These are phyloP conservation scores for Notospermus geniculatus DNA, from an alignment of 1,140 invertebrate genomes.

Conservation along the genomic window DNA sequence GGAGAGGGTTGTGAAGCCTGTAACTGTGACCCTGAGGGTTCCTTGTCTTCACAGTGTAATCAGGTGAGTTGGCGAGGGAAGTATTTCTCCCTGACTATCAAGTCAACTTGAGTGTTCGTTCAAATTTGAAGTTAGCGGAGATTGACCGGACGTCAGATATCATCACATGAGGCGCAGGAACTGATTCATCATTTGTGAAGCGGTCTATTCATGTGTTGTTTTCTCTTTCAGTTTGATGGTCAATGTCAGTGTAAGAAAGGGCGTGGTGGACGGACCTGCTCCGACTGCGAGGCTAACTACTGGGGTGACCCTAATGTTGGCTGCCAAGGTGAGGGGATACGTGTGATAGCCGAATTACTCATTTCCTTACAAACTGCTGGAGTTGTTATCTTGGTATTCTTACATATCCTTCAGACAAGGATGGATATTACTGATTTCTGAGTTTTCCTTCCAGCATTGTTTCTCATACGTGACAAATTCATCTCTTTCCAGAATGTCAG, in stretches of 20 bases:
- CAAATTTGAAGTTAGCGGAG: not conserved
- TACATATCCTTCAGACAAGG: no score
- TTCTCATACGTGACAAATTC: conserved; percentile 3
- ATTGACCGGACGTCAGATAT: not conserved
- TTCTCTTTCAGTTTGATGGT: conserved; percentile 66
- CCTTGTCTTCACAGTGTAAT: conserved; percentile 63
- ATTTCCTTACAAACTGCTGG: no score
- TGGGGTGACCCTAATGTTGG: conserved; percentile 89
- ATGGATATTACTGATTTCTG: no score
- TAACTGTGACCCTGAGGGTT: conserved; percentile 83
- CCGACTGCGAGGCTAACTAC: conserved; percentile 88
- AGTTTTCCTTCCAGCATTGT: not conserved
- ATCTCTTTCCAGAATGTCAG: conserved; percentile 69
- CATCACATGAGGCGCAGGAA: no score
- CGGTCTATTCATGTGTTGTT: no score
- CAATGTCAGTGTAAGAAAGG: conserved; percentile 89
- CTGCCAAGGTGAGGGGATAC: conserved; percentile 53
- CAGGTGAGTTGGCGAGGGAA: conserved; percentile 56
- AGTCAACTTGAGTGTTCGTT: conserved; percentile 14
- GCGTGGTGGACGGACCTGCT: conserved; percentile 89
- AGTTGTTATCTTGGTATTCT: no score
- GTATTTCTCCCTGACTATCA: not conserved
- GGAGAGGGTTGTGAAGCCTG: conserved; percentile 83
- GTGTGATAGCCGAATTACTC: not conserved
- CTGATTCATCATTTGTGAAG: no score